A percentile compares a stretch with the other conserved stretches of the same genome.
Evolutionary conservation across 2,113 vertebrate species (phyloP).

Genomic region (Caranx melampygus): DNA sequence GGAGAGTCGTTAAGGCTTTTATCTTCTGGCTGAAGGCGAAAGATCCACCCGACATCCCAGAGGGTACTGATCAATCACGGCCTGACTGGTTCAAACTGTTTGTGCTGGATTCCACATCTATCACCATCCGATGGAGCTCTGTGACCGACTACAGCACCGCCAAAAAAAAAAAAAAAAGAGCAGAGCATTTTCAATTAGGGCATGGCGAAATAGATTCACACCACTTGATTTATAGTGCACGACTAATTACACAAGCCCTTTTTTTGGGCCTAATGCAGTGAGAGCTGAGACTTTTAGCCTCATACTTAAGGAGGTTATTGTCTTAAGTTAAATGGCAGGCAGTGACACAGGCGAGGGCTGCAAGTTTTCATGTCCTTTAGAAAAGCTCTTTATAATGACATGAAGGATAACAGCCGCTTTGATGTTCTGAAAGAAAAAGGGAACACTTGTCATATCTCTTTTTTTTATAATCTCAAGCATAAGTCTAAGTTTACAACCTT

Average conservation of each 20-base stretch:
- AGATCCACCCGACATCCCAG: conserved; percentile 91
- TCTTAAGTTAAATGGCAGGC: conserved; percentile 85
- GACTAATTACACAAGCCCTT: conserved; percentile 93
- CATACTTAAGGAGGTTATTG: conserved; percentile 90
- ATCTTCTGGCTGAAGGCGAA: conserved; percentile 81
- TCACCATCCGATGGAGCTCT: conserved; percentile 89
- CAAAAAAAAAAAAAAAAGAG: conserved; percentile 41
- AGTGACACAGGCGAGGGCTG: conserved; percentile 54
- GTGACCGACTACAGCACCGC: conserved; percentile 86
- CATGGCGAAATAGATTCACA: conserved; percentile 90
- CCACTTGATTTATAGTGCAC: conserved; percentile 97
- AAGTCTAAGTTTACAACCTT: conserved; percentile 27
- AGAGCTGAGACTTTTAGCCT: conserved; percentile 87
- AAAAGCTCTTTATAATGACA: conserved; percentile 67
- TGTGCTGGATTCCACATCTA: conserved; percentile 93
- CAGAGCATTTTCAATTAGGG: conserved; percentile 96
- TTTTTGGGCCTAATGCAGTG: conserved; percentile 88
- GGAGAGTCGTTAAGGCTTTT: conserved; percentile 82
- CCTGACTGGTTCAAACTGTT: conserved; percentile 97
- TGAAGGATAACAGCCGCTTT: conserved; percentile 61
- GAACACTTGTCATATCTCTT: conserved; percentile 13
- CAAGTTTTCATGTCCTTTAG: conserved; percentile 65
- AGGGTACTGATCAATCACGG: conserved; percentile 95
- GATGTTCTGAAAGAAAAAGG: conserved; percentile 46
- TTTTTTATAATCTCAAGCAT: conserved; percentile 4